Evolutionary conservation across 2,888 invertebrate genomes (phyloP), one percentile per base, ranked within the genome.

Genomic region (Drosophila lutescens): DNA sequence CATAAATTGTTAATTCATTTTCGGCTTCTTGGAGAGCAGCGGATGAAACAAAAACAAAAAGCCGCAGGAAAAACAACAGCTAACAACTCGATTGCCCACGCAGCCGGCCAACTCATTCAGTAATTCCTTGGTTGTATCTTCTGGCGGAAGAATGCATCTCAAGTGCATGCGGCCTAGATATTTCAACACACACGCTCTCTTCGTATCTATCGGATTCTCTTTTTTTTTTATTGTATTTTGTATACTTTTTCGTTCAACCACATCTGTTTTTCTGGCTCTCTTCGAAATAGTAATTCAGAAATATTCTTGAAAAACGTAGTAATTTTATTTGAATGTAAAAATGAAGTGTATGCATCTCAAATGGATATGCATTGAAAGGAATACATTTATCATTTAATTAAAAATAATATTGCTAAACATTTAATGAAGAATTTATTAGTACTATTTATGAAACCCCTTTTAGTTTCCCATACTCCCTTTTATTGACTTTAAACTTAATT

Each of bases 1-100:
- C 80, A 83, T 79, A 85, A 82, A 85, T 84, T 79, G 73, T 80
- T 79, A 74, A 85, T 80, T 83, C 79, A 78, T 81, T 81, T 80
- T 60, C 32, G 55, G 59, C 53, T 59, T 50, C 62, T 51, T 57
- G 38, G 55, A 66, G 49, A 61, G 34, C 44, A 67, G 60, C 13
- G 44, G 20, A n/a, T 44, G 23, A 44, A 44, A n/a, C 23, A 13
- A 44, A 44, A 47, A 10, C 26, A 32, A 17, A 32, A 17, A 47
- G 15, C 15, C 2, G 2, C 30, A 12, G 1, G 10, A 4, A 12
- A 12, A 53, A 56, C 60, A 65, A 57, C 51, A 59, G 56, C 63
- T 60, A 61, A 54, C 51, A 63, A 61, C 61, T 62, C 51, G 77
- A 70, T 74, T 71, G 73, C 81, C 83, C 84, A 84, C 82, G 76